Conservation (phyloP, 2,888 invertebrate genomes). For the Dynastes hyllus region DNA sequence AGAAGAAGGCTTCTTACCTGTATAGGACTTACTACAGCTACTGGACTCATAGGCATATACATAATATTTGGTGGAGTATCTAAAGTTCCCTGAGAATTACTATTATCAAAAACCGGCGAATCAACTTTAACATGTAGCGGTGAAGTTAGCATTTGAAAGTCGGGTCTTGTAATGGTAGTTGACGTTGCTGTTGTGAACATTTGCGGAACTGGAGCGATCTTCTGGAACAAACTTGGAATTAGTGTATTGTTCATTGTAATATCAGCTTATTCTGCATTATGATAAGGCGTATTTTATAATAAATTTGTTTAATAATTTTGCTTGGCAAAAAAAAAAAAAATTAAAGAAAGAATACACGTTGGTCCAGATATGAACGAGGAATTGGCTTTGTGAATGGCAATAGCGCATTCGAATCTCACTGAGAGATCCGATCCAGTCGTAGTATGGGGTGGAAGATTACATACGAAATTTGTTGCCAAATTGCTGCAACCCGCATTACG, state of each 20-base stretch:
- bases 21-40: conserved; percentile 65
- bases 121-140: conserved; percentile 47
- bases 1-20: conserved; percentile 58
- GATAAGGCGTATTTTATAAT: no score
- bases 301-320: no score
- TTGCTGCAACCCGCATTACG: no score
- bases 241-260: neutral
- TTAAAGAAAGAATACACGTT: no score
- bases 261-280: no score
- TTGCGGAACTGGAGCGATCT: conserved; percentile 40
- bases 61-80: conserved; percentile 60
- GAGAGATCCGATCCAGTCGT: no score
- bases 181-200: conserved; percentile 34
- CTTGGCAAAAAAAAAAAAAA: no score
- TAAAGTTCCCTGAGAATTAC: conserved; percentile 61
- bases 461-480: no score
- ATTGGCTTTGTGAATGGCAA: no score
- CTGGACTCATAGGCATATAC: conserved; percentile 67
- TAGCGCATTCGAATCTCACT: no score
- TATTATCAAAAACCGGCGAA: conserved; percentile 46
- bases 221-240: conserved; percentile 19
- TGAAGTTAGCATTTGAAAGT: conserved; percentile 43
- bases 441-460: no score
- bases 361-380: no score
- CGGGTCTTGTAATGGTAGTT: conserved; percentile 24